phyloP scores from a whole-genome alignment of 2,113 vertebrate species.

The Cyanoderma ruficeps region DNA sequence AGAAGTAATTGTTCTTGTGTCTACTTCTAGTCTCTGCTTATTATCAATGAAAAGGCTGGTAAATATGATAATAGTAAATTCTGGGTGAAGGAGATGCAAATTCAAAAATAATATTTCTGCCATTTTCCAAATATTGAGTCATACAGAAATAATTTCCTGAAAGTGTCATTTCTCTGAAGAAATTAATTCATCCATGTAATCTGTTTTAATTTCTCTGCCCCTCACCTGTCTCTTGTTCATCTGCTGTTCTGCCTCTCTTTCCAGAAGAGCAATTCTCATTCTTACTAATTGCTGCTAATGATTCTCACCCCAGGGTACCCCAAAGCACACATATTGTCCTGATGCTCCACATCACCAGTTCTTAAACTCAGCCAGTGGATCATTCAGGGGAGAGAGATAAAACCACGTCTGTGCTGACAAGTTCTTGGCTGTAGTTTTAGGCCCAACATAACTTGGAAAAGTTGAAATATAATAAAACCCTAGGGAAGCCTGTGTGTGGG shows the following conservation, averaged over 20 bases:
- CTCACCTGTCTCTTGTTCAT: not conserved
- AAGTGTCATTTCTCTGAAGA: not conserved
- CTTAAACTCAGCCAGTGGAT: not conserved
- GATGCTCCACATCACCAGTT: not conserved
- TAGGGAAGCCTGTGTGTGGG: not conserved
- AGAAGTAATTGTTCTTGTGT: not conserved
- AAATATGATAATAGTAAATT: not conserved
- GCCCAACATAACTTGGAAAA: not conserved
- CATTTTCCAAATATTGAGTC: not conserved
- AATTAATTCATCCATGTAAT: not conserved
- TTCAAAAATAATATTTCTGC: not conserved
- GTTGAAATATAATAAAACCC: slow-evolving; percentile 27
- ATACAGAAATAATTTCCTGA: not conserved
- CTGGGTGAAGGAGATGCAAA: not conserved
- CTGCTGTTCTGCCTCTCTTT: not conserved
- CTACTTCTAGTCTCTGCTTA: not conserved
- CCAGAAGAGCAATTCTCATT: not conserved
- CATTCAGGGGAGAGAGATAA: not conserved
- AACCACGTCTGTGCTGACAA: not conserved
- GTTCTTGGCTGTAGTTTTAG: not conserved
- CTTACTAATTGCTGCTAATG: not conserved
- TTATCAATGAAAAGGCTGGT: not conserved
- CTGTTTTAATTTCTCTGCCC: not conserved
- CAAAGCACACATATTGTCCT: not conserved
- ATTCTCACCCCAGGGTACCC: not conserved